Percentiles rank a stretch among this genome's conserved stretches.
Evolutionary conservation across 2,888 invertebrate genomes (phyloP).

Genomic region (Tenthredo scrophulariae): DNA sequence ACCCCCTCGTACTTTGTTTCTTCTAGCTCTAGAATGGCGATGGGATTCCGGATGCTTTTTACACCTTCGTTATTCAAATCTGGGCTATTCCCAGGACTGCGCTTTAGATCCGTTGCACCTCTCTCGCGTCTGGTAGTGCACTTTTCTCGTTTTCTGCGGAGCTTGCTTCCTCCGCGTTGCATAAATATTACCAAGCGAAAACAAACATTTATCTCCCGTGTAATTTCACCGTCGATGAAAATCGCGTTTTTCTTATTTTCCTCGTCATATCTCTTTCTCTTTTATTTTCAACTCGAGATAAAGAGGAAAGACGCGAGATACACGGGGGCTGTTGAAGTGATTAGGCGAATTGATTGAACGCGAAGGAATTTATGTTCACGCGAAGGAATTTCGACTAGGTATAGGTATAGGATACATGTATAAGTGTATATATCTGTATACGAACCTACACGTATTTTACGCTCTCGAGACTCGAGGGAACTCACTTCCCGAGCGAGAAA

Average conservation of each 20-base stretch:
- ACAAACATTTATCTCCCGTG: not conserved
- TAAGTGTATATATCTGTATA: no score
- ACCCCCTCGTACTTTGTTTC: not conserved
- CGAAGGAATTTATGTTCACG: slow-evolving; percentile 29
- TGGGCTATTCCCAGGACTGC: slow-evolving; percentile 7
- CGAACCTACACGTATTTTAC: not conserved
- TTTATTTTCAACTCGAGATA: not conserved
- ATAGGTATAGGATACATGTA: not conserved
- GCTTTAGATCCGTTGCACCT: slow-evolving; percentile 26
- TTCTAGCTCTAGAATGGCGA: not conserved
- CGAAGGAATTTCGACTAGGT: slow-evolving; percentile 38
- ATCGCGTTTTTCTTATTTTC: not conserved
- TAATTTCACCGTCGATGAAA: not conserved
- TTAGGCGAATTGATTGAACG: slow-evolving; percentile 36
- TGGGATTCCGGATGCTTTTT: not conserved
- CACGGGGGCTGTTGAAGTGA: not conserved
- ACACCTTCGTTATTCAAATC: slow-evolving; percentile 47
- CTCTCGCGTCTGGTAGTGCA: not conserved
- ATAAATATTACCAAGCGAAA: not conserved
- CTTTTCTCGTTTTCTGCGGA: not conserved
- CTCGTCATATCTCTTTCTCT: not conserved
- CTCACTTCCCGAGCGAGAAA: slow-evolving; percentile 46
- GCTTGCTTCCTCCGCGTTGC: not conserved
- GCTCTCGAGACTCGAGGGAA: slow-evolving; percentile 11
- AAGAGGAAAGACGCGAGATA: not conserved